Evolutionary conservation across 2,113 vertebrate genomes (phyloP).

Genomic region (Eulacestoma nigropectus): DNA sequence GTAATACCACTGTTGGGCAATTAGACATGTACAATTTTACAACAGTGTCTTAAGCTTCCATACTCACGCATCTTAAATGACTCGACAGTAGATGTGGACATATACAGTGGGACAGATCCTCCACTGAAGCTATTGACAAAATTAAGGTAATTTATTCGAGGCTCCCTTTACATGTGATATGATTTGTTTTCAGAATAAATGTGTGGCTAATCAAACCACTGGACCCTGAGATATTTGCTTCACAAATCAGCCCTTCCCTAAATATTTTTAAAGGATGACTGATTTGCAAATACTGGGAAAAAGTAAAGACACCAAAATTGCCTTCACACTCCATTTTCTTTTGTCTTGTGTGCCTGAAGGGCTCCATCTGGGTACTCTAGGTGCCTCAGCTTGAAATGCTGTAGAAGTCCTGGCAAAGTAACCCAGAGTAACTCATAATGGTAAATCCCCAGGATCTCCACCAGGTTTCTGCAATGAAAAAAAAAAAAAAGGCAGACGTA

Average conservation of each 20-base stretch:
- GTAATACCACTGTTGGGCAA: not conserved
- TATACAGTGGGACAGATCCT: not conserved
- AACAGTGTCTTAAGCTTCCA: slow-evolving; percentile 58
- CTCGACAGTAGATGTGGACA: slow-evolving; percentile 7
- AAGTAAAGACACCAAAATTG: not conserved
- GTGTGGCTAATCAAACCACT: not conserved
- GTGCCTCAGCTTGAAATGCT: not conserved
- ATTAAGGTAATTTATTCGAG: slow-evolving; percentile 1
- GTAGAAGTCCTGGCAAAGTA: not conserved
- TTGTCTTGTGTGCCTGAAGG: not conserved
- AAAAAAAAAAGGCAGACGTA: not conserved
- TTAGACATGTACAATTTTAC: not conserved
- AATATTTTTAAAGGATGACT: not conserved
- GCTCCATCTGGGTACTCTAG: not conserved
- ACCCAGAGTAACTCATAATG: not conserved
- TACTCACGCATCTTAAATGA: not conserved
- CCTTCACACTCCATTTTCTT: not conserved
- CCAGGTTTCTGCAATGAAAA: not conserved
- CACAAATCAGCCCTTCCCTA: not conserved
- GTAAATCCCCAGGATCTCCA: not conserved
- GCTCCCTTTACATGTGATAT: not conserved
- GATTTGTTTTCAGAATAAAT: not conserved
- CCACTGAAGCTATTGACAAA: not conserved
- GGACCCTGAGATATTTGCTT: not conserved
- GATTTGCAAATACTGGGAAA: not conserved